Base-by-base conservation (phyloP, 2,888 invertebrate genomes). In the Mesodorylaimus sp. region DNA sequence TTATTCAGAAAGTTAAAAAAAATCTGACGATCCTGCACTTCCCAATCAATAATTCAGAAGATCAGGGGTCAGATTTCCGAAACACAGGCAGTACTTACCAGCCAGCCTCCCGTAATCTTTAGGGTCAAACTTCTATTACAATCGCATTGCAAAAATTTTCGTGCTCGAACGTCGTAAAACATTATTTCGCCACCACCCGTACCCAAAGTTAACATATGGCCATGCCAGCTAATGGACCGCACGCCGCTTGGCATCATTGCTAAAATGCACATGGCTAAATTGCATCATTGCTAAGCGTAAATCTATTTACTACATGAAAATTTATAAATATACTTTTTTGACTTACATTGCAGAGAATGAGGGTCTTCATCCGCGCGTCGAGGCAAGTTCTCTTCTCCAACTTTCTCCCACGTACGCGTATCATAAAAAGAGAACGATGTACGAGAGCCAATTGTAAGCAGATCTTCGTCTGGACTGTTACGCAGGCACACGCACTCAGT, bases 371-470 rank as follows among this genome's bases (percentile, higher is more conserved):
- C 28, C 3, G 55, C 7, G n/a, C 25, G 25, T 19, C 2, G n/a
- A 3, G 28, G 27, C 38, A 50, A n/a, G n/a, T n/a, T n/a, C n/a
- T n/a, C n/a, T n/a, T n/a, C n/a, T n/a, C n/a, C n/a, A n/a, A n/a
- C n/a, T n/a, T n/a, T n/a, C n/a, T n/a, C n/a, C n/a, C n/a, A 72
- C 25, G 86, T 85, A 58, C 88, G 75, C 27, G 86, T 81, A 70
- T 93, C 91, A 53, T 91, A 72, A 21, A 91, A 73, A 45, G 88
- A 74, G 0, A 89, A 86, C 67, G 88, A 86, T 1, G 88, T 88
- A 58, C 86, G 80, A 64, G 89, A 89, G 1, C 91, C 93, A 43
- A 91, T 82, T 1, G 88, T 89, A 70, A 91, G 91, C 41, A 89
- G 72, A 10, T 63, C 55, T 42, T 57, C 57, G 23, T 62, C 59